Conservation (phyloP, 92 coral and sea anemone genomes). For the Paramuricea clavata region DNA sequence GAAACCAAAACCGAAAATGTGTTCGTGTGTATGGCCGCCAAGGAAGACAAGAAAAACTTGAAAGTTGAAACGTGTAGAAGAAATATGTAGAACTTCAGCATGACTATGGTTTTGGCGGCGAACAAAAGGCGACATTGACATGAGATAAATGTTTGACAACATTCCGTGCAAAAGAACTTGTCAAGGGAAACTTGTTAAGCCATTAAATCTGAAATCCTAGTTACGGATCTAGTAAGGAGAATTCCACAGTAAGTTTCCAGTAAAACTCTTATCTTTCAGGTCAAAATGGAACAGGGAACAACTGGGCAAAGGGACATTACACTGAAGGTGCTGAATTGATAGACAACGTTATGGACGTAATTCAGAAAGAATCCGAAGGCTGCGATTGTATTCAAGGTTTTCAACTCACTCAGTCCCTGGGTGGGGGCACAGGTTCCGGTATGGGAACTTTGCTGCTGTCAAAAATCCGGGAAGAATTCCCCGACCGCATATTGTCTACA, state of each 20-base stretch:
- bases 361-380: background rate
- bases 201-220: no score
- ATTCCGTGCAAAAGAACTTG: no score
- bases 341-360: constrained; percentile 80
- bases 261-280: constrained; percentile 23
- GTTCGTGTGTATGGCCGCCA: no score
- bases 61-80: no score
- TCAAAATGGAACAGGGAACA: constrained; percentile 52
- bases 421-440: constrained; percentile 94
- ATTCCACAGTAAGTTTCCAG: no score
- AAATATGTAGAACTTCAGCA: no score
- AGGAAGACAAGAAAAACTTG: no score
- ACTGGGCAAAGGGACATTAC: background rate
- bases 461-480: constrained; percentile 88
- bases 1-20: no score
- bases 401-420: constrained; percentile 79
- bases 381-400: background rate
- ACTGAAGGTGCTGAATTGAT: constrained; percentile 39
- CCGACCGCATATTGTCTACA: constrained; percentile 84
- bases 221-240: background rate
- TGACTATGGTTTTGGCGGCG: no score
- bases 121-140: no score
- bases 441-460: constrained; percentile 85
- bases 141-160: no score
- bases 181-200: no score